phyloP scores from a whole-genome alignment of 2,888 invertebrate genomes.

The Nomada hirtipes region DNA sequence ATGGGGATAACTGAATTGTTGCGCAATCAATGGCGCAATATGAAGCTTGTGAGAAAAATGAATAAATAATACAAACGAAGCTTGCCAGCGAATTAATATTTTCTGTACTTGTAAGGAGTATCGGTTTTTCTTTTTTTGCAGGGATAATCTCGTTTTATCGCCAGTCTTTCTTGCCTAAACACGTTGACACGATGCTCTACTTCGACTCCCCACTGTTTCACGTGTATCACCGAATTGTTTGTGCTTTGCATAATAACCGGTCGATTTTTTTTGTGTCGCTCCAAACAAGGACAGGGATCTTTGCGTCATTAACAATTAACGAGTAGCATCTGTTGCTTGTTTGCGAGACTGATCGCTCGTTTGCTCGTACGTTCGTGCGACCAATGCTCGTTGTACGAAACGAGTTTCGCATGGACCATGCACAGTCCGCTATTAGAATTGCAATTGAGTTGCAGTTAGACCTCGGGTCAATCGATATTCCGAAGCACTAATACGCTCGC shows the following conservation, averaged over 20 bases:
- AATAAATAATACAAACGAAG: too few relatives aligned
- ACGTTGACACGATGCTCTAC: too few relatives aligned
- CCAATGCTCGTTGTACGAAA: slow-evolving; percentile 35
- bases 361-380: slow-evolving; percentile 15
- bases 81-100: too few relatives aligned
- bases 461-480: slow-evolving; percentile 43
- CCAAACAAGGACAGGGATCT: neutral
- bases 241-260: too few relatives aligned
- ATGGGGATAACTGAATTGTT: too few relatives aligned
- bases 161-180: too few relatives aligned
- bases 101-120: too few relatives aligned
- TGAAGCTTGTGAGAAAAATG: too few relatives aligned
- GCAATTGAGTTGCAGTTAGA: slow-evolving; percentile 50
- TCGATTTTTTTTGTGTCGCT: neutral
- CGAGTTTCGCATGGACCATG: slow-evolving; percentile 38
- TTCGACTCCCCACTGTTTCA: neutral
- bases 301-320: slow-evolving; percentile 47
- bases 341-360: slow-evolving; percentile 37
- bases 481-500: slow-evolving; percentile 4
- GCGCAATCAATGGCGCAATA: neutral
- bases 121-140: too few relatives aligned
- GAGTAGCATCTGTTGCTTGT: slow-evolving; percentile 27
- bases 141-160: too few relatives aligned
- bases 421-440: slow-evolving; percentile 52
- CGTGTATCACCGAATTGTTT: neutral